Evolutionary conservation across 2,113 vertebrate genomes (phyloP).

Genomic region (Pycnonotus jocosus): DNA sequence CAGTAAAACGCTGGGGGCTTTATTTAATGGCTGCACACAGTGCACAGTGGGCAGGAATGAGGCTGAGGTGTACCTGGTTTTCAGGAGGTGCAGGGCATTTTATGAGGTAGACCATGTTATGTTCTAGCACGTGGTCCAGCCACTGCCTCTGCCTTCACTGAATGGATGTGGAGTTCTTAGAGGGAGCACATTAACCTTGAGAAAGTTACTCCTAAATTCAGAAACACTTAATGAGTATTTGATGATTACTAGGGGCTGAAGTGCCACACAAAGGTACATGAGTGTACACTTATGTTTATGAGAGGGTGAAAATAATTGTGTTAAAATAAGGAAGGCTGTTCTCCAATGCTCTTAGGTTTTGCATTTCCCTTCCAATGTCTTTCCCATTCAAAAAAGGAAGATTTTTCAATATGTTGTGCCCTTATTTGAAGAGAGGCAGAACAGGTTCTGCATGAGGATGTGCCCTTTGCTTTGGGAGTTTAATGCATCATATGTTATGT

Average conservation of each 20-base stretch:
- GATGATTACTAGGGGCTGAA: not conserved
- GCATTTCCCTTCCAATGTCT: not conserved
- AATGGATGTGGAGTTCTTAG: not conserved
- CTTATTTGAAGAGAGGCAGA: not conserved
- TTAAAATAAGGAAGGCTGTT: not conserved
- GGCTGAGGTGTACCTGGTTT: not conserved
- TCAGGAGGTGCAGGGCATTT: not conserved
- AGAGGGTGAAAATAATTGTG: not conserved
- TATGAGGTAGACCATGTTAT: not conserved
- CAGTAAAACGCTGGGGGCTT: not conserved
- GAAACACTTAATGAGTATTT: not conserved
- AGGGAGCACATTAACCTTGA: not conserved
- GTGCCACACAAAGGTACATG: not conserved
- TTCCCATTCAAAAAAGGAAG: not conserved
- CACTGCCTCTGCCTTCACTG: not conserved
- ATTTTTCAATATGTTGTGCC: not conserved
- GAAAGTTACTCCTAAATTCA: not conserved
- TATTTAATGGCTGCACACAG: not conserved
- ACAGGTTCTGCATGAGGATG: not conserved
- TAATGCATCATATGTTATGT: not conserved
- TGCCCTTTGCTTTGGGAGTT: not conserved
- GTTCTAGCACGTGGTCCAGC: not conserved
- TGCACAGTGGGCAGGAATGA: not conserved
- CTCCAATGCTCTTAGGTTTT: not conserved
- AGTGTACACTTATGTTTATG: not conserved